phyloP scores from a whole-genome alignment of 2,113 vertebrate genomes.

The Limnothrissa miodon region DNA sequence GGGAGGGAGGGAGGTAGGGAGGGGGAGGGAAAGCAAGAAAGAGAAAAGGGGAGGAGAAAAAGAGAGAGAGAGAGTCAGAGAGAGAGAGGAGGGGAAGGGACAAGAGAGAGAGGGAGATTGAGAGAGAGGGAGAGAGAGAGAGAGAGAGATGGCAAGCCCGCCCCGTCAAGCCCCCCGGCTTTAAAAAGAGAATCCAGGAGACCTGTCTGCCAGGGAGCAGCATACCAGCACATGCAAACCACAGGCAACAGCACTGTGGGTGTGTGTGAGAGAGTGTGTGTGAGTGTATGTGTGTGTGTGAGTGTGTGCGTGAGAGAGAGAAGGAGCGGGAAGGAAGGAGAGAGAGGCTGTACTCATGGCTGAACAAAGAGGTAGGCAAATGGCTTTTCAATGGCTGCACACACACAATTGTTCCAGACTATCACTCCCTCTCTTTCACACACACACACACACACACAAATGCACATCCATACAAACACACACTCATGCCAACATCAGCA shows the following conservation, averaged over 20 bases:
- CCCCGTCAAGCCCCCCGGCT: slow-evolving; percentile 37
- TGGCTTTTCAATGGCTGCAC: slow-evolving; percentile 35
- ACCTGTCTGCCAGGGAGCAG: slow-evolving; percentile 40
- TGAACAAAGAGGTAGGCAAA: slow-evolving; percentile 39
- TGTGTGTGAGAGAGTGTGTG: slow-evolving; percentile 24
- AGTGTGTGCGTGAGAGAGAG: slow-evolving; percentile 21
- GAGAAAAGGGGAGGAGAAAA: slow-evolving; percentile 27
- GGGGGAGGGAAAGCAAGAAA: slow-evolving; percentile 22
- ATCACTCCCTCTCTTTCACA: background rate
- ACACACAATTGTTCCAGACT: background rate
- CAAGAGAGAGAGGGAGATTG: background rate
- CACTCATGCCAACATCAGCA: background rate
- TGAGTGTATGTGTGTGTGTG: slow-evolving; percentile 23
- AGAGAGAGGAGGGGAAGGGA: background rate
- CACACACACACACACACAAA: background rate
- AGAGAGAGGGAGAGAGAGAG: slow-evolving; percentile 19
- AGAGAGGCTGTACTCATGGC: slow-evolving; percentile 42
- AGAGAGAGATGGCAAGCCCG: slow-evolving; percentile 36
- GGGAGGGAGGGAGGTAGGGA: slow-evolving; percentile 24
- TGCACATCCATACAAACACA: background rate
- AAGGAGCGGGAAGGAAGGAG: background rate
- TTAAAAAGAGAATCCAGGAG: slow-evolving; percentile 50
- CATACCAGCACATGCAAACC: background rate
- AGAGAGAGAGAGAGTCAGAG: slow-evolving; percentile 23
- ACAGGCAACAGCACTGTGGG: slow-evolving; percentile 32